phyloP scores from a whole-genome alignment of 2,888 invertebrate genomes.

The Cephus sareptanus region DNA sequence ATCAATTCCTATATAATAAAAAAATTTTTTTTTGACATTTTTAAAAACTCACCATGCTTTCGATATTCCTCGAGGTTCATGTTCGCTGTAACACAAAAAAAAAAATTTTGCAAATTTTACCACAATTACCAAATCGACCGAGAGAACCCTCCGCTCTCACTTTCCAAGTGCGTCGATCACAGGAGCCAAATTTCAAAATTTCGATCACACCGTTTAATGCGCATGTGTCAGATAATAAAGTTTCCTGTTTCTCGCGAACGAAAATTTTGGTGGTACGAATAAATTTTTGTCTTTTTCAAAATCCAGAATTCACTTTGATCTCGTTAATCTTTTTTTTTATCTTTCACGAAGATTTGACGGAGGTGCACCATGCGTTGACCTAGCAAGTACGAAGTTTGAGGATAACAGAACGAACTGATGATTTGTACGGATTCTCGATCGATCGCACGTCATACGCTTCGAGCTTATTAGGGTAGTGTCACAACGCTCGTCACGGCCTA shows the following conservation, averaged over 20 bases:
- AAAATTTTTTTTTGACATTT: neutral
- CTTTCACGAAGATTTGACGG: neutral
- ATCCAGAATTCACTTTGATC: neutral
- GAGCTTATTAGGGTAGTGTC: slow-evolving; percentile 64
- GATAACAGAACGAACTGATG: slow-evolving; percentile 30
- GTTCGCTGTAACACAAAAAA: slow-evolving; percentile 39
- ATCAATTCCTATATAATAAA: neutral
- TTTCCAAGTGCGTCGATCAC: slow-evolving; percentile 35
- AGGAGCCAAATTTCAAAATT: slow-evolving; percentile 63
- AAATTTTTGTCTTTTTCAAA: neutral
- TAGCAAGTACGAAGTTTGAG: slow-evolving; percentile 32
- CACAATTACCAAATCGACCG: neutral
- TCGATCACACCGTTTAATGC: slow-evolving; percentile 58
- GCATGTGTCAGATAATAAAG: slow-evolving; percentile 46
- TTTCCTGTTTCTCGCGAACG: neutral
- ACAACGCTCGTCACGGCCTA: slow-evolving; percentile 59
- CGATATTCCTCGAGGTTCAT: slow-evolving; percentile 64
- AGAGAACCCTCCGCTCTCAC: neutral
- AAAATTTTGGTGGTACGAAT: neutral
- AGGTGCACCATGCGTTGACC: slow-evolving; percentile 44
- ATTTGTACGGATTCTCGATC: slow-evolving; percentile 65
- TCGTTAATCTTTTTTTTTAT: neutral
- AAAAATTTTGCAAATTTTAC: neutral
- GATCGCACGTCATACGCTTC: slow-evolving; percentile 57
- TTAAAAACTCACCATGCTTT: slow-evolving; percentile 55